Conservation (phyloP, 2,113 vertebrate species). For the Holacanthus passer region DNA sequence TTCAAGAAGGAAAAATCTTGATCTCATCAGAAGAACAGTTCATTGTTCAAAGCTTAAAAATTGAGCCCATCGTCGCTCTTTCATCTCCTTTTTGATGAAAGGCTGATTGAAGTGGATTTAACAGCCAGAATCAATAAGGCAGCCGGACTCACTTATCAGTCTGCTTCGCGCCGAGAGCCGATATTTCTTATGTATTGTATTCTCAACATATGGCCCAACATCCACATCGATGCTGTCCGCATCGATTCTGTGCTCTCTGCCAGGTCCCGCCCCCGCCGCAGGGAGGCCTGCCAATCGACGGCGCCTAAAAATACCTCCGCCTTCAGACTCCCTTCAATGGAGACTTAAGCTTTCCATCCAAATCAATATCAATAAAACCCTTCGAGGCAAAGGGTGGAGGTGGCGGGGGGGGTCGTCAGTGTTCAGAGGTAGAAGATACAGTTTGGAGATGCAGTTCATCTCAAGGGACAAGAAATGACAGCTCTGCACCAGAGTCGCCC, state of each 20-base stretch:
- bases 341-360: conserved; percentile 25
- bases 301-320: conserved; percentile 57
- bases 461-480: conserved; percentile 4
- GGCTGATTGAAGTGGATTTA: conserved; percentile 45
- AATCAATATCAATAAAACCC: conserved; percentile 46
- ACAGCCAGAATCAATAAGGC: conserved; percentile 48
- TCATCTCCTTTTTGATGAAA: conserved; percentile 10
- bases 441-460: conserved; percentile 9
- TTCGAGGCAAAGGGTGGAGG: neutral
- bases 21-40: conserved; percentile 1
- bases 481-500: neutral
- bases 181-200: conserved; percentile 41
- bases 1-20: neutral
- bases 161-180: conserved; percentile 10
- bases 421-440: neutral
- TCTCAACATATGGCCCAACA: conserved; percentile 44
- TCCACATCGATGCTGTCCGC: conserved; percentile 17
- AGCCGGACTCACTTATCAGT: conserved; percentile 38
- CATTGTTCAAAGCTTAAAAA: neutral
- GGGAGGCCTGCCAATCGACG: conserved; percentile 30
- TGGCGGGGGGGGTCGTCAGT: neutral
- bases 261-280: conserved; percentile 19
- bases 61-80: neutral
- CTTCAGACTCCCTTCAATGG: conserved; percentile 23
- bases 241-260: conserved; percentile 50